Evolutionary conservation across 1,140 invertebrate species (phyloP), one percentile per base, ranked within the genome.

Genomic region (Cryptotermes secundus): DNA sequence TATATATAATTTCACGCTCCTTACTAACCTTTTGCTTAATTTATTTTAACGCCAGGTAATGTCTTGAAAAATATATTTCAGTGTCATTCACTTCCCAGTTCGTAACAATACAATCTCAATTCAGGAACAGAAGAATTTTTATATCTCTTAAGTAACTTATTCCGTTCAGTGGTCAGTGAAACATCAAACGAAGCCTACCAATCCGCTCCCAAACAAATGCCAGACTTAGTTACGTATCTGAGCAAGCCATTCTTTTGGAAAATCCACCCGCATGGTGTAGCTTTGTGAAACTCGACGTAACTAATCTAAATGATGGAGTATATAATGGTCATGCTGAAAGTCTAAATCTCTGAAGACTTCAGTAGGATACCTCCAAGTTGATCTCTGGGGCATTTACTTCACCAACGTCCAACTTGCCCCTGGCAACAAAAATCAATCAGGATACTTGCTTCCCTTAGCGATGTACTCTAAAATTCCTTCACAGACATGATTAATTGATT

Each of bases 251-350:
- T 72, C 31, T n/a, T 31, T n/a, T 31, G 26, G 12, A 49, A 49
- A 19, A 31, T n/a, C 59, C 26, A 31, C 26, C 10, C 16, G 59
- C n/a, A 72, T 3, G 9, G 45, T 49, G 45, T 19, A 22, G 16
- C 14, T 49, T 49, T 3, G 45, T 49, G 22, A 22, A 12, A 49
- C 0, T 19, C 45, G 16, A 22, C 16, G 45, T 19, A 31, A 31
- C 59, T 1, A 49, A n/a, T 72, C 59, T 72, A 72, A 72, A 72
- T 72, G 59, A 72, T 72, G 59, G 59, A 72, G 59, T 31, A 72
- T 1, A 26, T 72, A 72, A 72, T 31, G 59, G 59, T 31, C 59
- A 31, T n/a, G n/a, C 26, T 72, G n/a, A 72, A 31, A 16, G 59
- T 72, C 59, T 26, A 72, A 72, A n/a, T 31, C 59, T 72, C 59